Evolutionary conservation across 2,113 vertebrate species (phyloP).

Genomic region (Pituophis catenifer): DNA sequence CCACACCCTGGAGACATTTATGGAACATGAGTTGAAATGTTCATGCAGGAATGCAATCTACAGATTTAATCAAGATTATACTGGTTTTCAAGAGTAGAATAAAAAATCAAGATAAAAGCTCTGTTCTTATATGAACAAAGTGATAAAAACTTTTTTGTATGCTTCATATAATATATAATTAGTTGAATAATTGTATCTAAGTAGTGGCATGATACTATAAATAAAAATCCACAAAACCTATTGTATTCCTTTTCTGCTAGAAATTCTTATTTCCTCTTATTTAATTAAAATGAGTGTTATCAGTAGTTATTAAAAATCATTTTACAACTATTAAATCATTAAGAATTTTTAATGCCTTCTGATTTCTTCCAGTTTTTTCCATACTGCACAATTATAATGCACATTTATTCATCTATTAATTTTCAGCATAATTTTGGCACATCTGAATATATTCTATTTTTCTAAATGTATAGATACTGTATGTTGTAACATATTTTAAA

Average conservation of each 20-base stretch:
- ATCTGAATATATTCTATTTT: neutral
- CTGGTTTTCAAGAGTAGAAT: neutral
- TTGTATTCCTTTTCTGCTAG: neutral
- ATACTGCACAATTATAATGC: neutral
- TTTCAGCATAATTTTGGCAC: neutral
- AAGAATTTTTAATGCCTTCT: neutral
- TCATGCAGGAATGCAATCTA: neutral
- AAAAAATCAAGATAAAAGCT: neutral
- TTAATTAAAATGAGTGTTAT: neutral
- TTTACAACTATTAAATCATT: neutral
- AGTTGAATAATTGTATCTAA: neutral
- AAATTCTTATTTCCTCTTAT: neutral
- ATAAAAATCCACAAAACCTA: neutral
- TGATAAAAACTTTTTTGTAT: neutral
- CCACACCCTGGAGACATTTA: neutral
- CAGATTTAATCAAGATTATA: neutral
- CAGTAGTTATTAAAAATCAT: neutral
- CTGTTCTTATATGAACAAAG: neutral
- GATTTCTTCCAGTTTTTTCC: neutral
- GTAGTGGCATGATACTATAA: neutral
- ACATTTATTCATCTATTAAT: neutral
- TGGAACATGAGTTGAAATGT: neutral
- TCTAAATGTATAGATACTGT: neutral
- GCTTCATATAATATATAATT: fast-evolving
- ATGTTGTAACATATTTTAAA: neutral